Evolutionary conservation across 2,888 invertebrate species (phyloP), one percentile per base, ranked within the genome.

Genomic region (Horisme vitalbata): DNA sequence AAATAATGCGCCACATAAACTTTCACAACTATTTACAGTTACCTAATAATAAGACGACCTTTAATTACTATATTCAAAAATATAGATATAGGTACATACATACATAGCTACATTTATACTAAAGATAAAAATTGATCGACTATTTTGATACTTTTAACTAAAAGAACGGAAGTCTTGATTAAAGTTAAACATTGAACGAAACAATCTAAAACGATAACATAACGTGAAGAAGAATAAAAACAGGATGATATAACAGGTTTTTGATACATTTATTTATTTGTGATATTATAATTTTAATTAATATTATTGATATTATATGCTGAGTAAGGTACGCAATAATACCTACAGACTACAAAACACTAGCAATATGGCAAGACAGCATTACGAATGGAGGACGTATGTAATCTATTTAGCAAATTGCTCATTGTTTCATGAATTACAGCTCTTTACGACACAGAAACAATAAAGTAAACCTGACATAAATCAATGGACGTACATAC

Each of bases 321-420:
- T 61, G 53, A 57, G 61, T 63, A 64, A 75, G 81, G 79, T 78
- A 79, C 66, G 48, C 62, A 68, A 60, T 58, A 68, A 76, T 79
- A 83, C 77, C 76, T 80, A 77, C 66, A 76, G 70, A 71, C 81
- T 83, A 83, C 74, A 72, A 77, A 80, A 83, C 71, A 79, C 85
- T 85, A 85, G 80, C 71, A 76, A 75, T 83, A 87, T 89, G 89
- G 89, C 89, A 89, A 89, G 88, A 88, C 85, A 84, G 81, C 83
- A 82, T 79, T 81, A 84, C 75, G 72, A 79, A 83, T 85, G 87
- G 83, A 85, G 84, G 84, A 84, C 84, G 82, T 83, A 79, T 78
- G 75, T 84, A 83, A 86, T 87, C 78, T 85, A 83, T 86, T 84
- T 82, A 82, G 80, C 74, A 82, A 87, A 89, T 87, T 82, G 87